Evolutionary conservation across 2,888 invertebrate genomes (phyloP), one percentile per base, ranked within the genome.

Genomic region (Carpatolechia fugitivella): DNA sequence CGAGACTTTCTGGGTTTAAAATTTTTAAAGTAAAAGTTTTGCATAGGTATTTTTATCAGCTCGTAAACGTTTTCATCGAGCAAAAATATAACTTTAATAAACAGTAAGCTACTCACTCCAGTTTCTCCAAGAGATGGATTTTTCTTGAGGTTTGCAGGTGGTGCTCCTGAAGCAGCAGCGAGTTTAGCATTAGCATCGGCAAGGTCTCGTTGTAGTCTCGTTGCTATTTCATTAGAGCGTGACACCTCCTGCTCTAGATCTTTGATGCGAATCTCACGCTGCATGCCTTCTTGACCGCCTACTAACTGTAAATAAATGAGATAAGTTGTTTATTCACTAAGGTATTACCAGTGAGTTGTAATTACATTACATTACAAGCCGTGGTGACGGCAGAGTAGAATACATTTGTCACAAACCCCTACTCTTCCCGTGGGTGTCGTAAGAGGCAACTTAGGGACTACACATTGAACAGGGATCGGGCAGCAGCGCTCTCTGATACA

Each of bases 191-290:
- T 94, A 1, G 93, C 91, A 24, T 93, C 93, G 30, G 95, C 93
- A 50, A 95, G 81, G 60, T 95, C 95, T 57, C 92, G 92, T 70
- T 96, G 95, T 55, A 96, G 76, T 58, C 94, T 88, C 46, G 92
- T 76, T 0, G 93, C 91, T 16, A 93, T 93, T 70, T 97, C 96
- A 66, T 94, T 96, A 0, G 96, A 94, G 55, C 96, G 92, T 55
- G 93, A 91, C 52, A 98, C 86, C 72, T 98, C 98, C 66, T 96
- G 95, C 74, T 98, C 98, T 56, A 98, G 81, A 67, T 95, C 94
- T 67, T 95, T 94, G 56, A 96, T 93, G 68, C 93, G 93, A 57
- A 93, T 93, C 55, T 92, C 90, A 58, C 94, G 91, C 57, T 93
- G 92, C 56, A 93, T 76, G 16, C 92, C 93, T 24, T 91, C 88